Conservation (phyloP, 2,113 vertebrate genomes). For the Monarcha castaneiventris region DNA sequence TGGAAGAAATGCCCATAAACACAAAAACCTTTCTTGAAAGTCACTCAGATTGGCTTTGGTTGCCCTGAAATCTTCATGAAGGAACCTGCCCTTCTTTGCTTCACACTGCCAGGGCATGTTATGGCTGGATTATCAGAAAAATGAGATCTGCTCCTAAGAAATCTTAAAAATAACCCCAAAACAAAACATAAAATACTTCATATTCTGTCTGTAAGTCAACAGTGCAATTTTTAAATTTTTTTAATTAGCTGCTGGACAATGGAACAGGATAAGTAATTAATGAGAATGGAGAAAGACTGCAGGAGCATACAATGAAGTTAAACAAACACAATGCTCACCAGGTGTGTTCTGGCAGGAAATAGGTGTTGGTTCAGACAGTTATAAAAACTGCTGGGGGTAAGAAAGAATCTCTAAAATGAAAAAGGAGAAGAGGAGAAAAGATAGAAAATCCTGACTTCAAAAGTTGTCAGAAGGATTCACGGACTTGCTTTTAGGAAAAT, state of each 20-base stretch:
- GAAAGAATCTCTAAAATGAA: not conserved
- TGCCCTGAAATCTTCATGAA: not conserved
- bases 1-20: not conserved
- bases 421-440: not conserved
- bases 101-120: fast-evolving
- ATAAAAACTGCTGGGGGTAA: not conserved
- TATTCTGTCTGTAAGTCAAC: not conserved
- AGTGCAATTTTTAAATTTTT: not conserved
- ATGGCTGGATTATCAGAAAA: not conserved
- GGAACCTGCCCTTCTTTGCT: not conserved
- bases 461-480: not conserved
- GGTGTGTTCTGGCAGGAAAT: not conserved
- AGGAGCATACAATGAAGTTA: not conserved
- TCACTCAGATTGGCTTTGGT: not conserved
- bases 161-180: not conserved
- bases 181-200: not conserved
- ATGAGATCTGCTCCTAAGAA: not conserved
- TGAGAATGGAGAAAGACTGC: not conserved
- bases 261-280: not conserved
- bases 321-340: not conserved
- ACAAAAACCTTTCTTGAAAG: not conserved
- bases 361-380: not conserved
- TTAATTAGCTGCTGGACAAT: not conserved
- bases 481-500: not conserved
- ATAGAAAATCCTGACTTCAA: not conserved